Evolutionary conservation across 2,888 invertebrate genomes (phyloP), one percentile per base, ranked within the genome.

Genomic region (Chesias legatella): DNA sequence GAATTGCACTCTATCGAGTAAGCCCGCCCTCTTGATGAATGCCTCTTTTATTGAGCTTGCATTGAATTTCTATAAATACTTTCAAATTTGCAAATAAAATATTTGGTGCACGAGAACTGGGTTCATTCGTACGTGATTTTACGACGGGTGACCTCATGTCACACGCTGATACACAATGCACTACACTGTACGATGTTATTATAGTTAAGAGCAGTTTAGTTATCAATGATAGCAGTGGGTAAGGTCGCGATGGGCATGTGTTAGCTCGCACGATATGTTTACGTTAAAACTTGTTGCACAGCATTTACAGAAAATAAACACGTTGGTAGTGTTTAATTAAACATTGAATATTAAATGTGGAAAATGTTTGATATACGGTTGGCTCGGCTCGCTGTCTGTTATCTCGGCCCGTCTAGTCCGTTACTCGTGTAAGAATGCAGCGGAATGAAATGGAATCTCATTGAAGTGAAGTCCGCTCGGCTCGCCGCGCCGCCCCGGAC

Each of bases 391-490:
- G 45, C 51, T 53, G 56, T 60, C 59, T 58, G 60, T 59, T 56
- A 59, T 67, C 71, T 70, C 64, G 55, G 57, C 61, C 61, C 61
- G 73, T 68, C 72, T 73, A 72, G 71, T 70, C 85, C 84, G 85
- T 86, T 86, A 85, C 69, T 79, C 71, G 68, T 69, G 69, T 78
- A 83, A 82, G 86, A 86, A 85, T 86, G 84, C 82, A 78, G 76
- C 72, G 79, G 77, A 79, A 80, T 80, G 80, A 82, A 84, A 83
- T 77, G 82, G 86, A 86, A 86, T 88, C 81, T 86, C 82, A 85
- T 86, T 84, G 85, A 83, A 79, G 80, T 77, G 67, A 65, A 74
- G 75, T 75, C 69, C 57, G 68, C 59, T 66, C 51, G 59, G 73
- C 75, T 61, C 58, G 73, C 67, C 57, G 71, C 67, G n/a, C n/a